A percentile compares a stretch with the other conserved stretches of the same genome.
Evolutionary conservation across 2,113 vertebrate genomes (phyloP).

Genomic region (Abramis brama): DNA sequence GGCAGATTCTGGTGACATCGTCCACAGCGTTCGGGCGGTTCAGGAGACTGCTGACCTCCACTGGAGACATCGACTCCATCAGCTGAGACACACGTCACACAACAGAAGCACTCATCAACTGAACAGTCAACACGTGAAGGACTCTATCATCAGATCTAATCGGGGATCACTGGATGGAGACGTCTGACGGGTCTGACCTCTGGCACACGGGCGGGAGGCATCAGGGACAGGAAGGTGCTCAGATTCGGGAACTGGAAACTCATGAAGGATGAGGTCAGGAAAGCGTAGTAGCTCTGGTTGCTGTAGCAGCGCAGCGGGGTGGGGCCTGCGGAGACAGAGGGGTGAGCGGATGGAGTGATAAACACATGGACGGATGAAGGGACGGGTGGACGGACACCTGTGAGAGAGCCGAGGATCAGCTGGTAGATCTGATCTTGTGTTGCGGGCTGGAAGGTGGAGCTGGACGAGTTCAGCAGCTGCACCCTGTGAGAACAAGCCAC

Average conservation of each 20-base stretch:
- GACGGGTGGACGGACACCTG: constrained; percentile 62
- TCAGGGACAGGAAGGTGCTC: constrained; percentile 70
- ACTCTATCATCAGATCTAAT: neutral
- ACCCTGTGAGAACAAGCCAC: constrained; percentile 61
- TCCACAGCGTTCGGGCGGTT: constrained; percentile 55
- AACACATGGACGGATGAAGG: neutral
- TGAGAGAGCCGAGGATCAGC: constrained; percentile 65
- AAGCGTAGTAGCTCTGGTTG: constrained; percentile 69
- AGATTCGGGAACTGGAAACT: constrained; percentile 74
- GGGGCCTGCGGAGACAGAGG: constrained; percentile 56
- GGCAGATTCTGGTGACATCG: constrained; percentile 61
- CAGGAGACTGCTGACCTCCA: constrained; percentile 65
- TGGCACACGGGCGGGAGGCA: constrained; percentile 52
- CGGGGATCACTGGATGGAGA: neutral
- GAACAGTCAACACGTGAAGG: neutral
- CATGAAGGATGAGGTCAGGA: constrained; percentile 69
- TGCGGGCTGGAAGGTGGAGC: constrained; percentile 56
- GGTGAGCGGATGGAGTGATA: neutral
- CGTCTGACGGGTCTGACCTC: constrained; percentile 60
- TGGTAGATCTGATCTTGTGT: constrained; percentile 60
- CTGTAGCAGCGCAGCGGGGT: constrained; percentile 68
- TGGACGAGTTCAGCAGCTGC: constrained; percentile 58
- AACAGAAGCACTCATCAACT: too few relatives aligned
- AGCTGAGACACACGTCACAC: constrained; percentile 60
- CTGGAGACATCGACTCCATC: constrained; percentile 70